These are phyloP conservation scores for Mesochorus sp. DNA, from an alignment of 2,888 invertebrate species.

Conservation along the genomic window DNA sequence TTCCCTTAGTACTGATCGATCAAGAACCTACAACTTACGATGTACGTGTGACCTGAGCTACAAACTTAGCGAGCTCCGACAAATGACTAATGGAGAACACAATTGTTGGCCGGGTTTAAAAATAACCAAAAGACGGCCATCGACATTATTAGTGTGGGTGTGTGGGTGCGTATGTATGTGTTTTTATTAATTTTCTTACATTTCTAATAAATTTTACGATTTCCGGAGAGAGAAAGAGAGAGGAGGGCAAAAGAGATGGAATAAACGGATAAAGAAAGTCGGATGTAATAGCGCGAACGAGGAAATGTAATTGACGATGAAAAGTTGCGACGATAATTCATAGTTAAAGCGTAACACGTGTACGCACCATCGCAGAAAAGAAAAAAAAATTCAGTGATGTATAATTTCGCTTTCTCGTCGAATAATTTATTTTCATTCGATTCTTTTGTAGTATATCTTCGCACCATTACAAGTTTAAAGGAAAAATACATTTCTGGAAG, in stretches of 20 bases:
- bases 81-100: not conserved
- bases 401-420: not conserved
- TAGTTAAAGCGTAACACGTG: constrained; percentile 24
- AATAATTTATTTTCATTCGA: not conserved
- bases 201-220: too few species aligned
- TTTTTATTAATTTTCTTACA: not conserved
- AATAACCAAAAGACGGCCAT: too few species aligned
- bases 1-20: not conserved
- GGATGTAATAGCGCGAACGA: constrained; percentile 42
- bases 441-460: too few species aligned
- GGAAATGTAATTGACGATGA: constrained; percentile 40
- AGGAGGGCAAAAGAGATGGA: not conserved
- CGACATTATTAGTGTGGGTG: too few species aligned
- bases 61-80: not conserved
- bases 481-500: constrained; percentile 55
- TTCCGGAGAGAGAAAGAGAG: not conserved
- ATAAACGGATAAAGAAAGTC: not conserved
- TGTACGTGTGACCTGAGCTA: constrained; percentile 1
- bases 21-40: constrained; percentile 23
- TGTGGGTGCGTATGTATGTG: too few species aligned
- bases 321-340: constrained; percentile 53
- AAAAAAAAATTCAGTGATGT: constrained; percentile 5
- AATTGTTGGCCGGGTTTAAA: too few species aligned
- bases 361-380: constrained; percentile 20
- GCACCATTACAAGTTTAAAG: too few species aligned